A percentile compares a stretch with the other conserved stretches of the same genome.
Evolutionary conservation across 2,113 vertebrate species (phyloP).

Genomic region (Dascyllus trimaculatus): DNA sequence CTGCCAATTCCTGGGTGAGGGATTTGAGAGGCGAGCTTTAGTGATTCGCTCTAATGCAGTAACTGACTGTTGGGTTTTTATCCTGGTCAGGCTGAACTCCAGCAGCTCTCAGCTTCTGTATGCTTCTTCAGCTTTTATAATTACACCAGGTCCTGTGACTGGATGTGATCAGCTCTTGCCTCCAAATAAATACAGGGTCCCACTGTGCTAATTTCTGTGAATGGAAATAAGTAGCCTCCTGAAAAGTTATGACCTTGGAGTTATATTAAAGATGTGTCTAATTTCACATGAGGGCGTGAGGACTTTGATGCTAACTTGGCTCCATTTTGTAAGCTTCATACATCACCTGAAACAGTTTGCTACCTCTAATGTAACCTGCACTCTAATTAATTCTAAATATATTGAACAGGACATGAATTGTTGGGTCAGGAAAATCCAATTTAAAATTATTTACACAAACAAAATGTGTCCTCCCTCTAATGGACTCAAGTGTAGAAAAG

Average conservation of each 20-base stretch:
- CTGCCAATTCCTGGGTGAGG: slow-evolving; percentile 67
- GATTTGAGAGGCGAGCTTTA: slow-evolving; percentile 60
- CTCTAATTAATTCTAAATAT: slow-evolving; percentile 1
- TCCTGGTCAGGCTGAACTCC: slow-evolving; percentile 28
- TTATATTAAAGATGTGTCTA: slow-evolving; percentile 26
- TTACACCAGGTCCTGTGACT: slow-evolving; percentile 26
- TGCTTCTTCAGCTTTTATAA: slow-evolving; percentile 40
- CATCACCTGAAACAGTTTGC: neutral
- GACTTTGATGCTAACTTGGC: neutral
- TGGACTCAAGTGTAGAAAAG: slow-evolving; percentile 36
- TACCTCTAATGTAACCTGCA: neutral
- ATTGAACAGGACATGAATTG: neutral
- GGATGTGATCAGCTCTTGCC: slow-evolving; percentile 1
- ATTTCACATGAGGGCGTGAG: neutral
- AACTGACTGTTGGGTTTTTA: slow-evolving; percentile 48
- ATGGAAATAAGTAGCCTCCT: slow-evolving; percentile 33
- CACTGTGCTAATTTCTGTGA: slow-evolving; percentile 33
- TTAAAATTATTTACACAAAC: slow-evolving; percentile 43
- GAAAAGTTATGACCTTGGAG: slow-evolving; percentile 38
- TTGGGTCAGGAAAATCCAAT: slow-evolving; percentile 26
- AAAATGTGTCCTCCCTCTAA: slow-evolving; percentile 10
- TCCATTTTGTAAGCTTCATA: neutral
- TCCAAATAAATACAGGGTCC: slow-evolving; percentile 35
- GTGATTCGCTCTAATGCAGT: slow-evolving; percentile 58
- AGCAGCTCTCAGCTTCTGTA: slow-evolving; percentile 22